These are phyloP conservation scores for Eledona agricola DNA, from an alignment of 2,888 invertebrate species.

Conservation along the genomic window DNA sequence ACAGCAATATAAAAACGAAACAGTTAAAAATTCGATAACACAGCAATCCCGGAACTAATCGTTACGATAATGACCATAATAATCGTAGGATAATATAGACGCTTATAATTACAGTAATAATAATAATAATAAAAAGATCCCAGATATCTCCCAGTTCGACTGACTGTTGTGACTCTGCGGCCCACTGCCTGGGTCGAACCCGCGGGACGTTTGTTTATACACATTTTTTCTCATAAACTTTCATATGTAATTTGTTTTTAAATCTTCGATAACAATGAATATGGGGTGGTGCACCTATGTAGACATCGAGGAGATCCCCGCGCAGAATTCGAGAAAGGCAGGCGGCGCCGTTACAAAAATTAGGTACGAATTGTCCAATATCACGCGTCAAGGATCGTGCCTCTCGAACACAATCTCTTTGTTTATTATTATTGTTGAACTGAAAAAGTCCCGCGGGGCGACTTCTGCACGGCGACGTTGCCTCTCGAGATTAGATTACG, in stretches of 20 bases:
- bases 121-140: too few species aligned
- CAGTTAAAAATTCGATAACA: slow-evolving; percentile 53
- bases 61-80: too few species aligned
- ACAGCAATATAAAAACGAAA: slow-evolving; percentile 59
- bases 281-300: slow-evolving; percentile 52
- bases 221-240: too few species aligned
- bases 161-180: slow-evolving; percentile 55
- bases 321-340: slow-evolving; percentile 28
- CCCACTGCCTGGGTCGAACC: slow-evolving; percentile 56
- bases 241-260: too few species aligned
- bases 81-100: too few species aligned
- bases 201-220: slow-evolving; percentile 49
- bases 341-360: slow-evolving; percentile 8
- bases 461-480: slow-evolving; percentile 13
- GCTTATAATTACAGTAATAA: too few species aligned
- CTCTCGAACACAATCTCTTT: too few species aligned
- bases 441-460: slow-evolving; percentile 12
- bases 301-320: slow-evolving; percentile 38
- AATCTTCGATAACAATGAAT: slow-evolving; percentile 38
- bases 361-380: slow-evolving; percentile 31
- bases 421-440: too few species aligned
- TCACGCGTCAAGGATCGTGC: slow-evolving; percentile 18
- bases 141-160: slow-evolving; percentile 61
- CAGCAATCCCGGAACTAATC: slow-evolving; percentile 50
- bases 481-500: slow-evolving; percentile 41